Percentiles rank a stretch among this genome's conserved stretches.
These are phyloP conservation scores for Sphinx pinastri DNA, from an alignment of 2,888 invertebrate genomes.

Conservation along the genomic window DNA sequence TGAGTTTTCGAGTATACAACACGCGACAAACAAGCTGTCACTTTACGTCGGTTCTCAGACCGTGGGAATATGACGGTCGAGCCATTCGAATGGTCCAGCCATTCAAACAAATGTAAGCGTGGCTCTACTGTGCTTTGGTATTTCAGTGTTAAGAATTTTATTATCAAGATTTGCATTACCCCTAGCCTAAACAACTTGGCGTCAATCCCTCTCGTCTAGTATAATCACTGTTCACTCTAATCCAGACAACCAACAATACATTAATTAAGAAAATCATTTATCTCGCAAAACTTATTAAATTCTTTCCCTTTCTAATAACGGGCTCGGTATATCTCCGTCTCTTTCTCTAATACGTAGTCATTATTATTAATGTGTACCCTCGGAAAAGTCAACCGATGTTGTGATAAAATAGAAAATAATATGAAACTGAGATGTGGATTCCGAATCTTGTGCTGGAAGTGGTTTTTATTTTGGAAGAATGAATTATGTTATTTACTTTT, in stretches of 20 bases:
- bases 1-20: too few species aligned
- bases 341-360: constrained; percentile 9
- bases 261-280: constrained; percentile 20
- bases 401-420: constrained; percentile 48
- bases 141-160: too few species aligned
- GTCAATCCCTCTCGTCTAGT: too few species aligned
- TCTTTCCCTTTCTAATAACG: background rate
- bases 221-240: background rate
- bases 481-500: too few species aligned
- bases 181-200: too few species aligned
- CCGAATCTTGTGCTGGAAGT: background rate
- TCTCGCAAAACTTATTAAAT: constrained; percentile 17
- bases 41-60: too few species aligned
- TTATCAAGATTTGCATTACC: too few species aligned
- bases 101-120: too few species aligned
- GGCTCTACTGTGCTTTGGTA: too few species aligned
- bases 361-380: constrained; percentile 38
- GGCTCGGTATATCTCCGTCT: background rate
- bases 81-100: too few species aligned
- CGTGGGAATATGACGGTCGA: too few species aligned
- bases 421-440: constrained; percentile 32
- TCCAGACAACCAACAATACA: background rate
- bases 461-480: background rate
- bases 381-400: constrained; percentile 32
- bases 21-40: too few species aligned